A percentile compares a stretch with the other conserved stretches of the same genome.
These are phyloP conservation scores for Archaeoteleia sp. DNA, from an alignment of 2,888 invertebrate genomes.

Conservation along the genomic window DNA sequence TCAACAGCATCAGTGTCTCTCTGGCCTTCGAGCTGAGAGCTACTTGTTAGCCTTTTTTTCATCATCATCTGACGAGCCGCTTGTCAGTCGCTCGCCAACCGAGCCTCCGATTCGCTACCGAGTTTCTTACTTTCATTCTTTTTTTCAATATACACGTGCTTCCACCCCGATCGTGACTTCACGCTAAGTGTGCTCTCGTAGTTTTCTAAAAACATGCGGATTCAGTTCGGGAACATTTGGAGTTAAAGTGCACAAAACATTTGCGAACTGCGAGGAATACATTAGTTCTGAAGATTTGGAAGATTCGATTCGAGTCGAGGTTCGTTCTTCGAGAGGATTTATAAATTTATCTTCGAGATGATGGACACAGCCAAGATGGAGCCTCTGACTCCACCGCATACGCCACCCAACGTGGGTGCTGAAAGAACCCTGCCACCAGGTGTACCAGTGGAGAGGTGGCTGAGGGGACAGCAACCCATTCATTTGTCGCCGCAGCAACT, in stretches of 20 bases:
- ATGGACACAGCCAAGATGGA: constrained; percentile 70
- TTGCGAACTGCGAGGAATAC: too few species aligned
- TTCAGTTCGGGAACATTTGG: too few species aligned
- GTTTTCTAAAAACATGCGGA: too few species aligned
- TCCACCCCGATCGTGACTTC: too few species aligned
- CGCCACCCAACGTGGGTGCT: constrained; percentile 60
- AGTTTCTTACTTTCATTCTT: constrained; percentile 21
- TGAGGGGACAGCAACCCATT: constrained; percentile 56
- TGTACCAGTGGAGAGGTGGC: constrained; percentile 60
- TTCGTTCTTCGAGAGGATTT: neutral
- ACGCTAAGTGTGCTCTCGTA: too few species aligned
- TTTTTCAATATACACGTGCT: too few species aligned
- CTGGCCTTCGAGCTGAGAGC: constrained; percentile 59
- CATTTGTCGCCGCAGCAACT: constrained; percentile 52
- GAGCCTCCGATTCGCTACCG: constrained; percentile 48
- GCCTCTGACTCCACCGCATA: constrained; percentile 70
- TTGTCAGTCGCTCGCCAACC: constrained; percentile 28
- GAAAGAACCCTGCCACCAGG: constrained; percentile 24
- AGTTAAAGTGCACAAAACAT: too few species aligned
- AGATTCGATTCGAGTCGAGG: neutral
- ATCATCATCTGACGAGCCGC: constrained; percentile 1
- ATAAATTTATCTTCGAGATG: constrained; percentile 18
- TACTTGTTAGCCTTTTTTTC: constrained; percentile 55
- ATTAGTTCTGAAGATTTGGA: too few species aligned
- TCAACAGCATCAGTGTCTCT: constrained; percentile 55